A percentile compares a stretch with the other conserved stretches of the same genome.
phyloP scores from a whole-genome alignment of 2,888 invertebrate species.

The Ctena decussata region DNA sequence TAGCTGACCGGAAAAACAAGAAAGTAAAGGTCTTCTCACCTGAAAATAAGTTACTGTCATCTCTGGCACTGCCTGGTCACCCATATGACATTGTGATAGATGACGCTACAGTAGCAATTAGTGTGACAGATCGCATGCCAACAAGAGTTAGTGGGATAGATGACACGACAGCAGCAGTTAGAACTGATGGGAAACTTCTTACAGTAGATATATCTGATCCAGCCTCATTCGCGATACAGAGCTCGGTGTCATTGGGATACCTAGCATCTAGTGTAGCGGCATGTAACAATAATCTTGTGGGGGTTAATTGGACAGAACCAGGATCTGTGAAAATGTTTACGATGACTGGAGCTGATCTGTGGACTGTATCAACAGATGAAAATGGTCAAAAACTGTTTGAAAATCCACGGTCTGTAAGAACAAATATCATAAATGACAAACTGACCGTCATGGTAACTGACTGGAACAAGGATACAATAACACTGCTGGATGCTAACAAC shows the following conservation, averaged over 20 bases:
- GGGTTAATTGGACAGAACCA: background rate
- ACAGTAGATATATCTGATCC: background rate
- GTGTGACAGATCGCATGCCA: background rate
- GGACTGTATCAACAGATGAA: background rate
- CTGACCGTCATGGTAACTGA: background rate
- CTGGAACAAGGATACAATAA: background rate
- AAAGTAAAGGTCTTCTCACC: background rate
- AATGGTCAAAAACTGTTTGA: background rate
- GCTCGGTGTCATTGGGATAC: background rate
- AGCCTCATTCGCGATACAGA: background rate
- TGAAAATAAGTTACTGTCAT: background rate
- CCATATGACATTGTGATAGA: background rate
- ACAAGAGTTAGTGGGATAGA: no score
- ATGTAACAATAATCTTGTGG: background rate
- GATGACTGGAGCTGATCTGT: background rate
- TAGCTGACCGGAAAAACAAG: background rate
- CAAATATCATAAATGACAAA: background rate
- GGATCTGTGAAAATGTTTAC: background rate
- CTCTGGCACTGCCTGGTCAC: background rate
- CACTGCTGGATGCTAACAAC: background rate
- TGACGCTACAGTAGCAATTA: background rate
- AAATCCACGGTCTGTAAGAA: background rate
- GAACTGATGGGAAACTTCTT: background rate
- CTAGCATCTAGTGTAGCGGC: background rate
- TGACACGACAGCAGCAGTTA: background rate